A percentile compares a stretch with the other conserved stretches of the same genome.
Conservation (phyloP, 2,797 vertebrate genomes). For the Mormyrops boulengeri region DNA sequence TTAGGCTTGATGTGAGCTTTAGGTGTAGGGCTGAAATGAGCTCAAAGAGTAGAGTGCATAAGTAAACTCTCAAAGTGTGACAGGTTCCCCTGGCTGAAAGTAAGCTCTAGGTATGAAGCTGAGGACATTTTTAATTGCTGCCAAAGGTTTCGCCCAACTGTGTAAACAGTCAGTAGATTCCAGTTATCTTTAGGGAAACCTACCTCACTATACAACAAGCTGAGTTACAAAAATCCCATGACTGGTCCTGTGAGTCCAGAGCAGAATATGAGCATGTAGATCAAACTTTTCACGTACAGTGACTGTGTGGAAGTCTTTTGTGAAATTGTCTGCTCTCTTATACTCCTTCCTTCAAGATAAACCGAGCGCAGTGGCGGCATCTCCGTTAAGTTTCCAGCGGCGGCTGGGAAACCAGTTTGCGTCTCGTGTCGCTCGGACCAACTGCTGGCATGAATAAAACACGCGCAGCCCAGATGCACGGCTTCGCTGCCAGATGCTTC, state of each 20-base stretch:
- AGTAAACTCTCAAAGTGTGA: neutral
- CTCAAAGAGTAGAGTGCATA: neutral
- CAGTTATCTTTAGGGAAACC: neutral
- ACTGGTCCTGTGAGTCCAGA: neutral
- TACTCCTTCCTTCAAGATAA: neutral
- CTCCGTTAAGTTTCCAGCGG: neutral
- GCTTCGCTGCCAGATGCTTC: neutral
- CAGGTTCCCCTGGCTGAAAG: neutral
- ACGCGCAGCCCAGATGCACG: neutral
- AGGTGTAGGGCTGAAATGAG: neutral
- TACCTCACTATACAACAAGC: neutral
- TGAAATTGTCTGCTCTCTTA: neutral
- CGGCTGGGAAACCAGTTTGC: neutral
- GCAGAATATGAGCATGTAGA: neutral
- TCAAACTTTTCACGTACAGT: neutral
- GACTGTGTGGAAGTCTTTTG: neutral
- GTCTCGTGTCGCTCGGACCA: neutral
- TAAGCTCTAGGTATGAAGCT: neutral
- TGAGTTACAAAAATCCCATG: neutral
- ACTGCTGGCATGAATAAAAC: slow-evolving; percentile 1
- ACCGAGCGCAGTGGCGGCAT: neutral
- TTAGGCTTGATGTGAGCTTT: neutral
- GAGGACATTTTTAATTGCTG: neutral
- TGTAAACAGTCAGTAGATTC: neutral
- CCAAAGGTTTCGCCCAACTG: neutral